Evolutionary conservation across 2,113 vertebrate genomes (phyloP).

Genomic region (Microcebus lehilahytsara): DNA sequence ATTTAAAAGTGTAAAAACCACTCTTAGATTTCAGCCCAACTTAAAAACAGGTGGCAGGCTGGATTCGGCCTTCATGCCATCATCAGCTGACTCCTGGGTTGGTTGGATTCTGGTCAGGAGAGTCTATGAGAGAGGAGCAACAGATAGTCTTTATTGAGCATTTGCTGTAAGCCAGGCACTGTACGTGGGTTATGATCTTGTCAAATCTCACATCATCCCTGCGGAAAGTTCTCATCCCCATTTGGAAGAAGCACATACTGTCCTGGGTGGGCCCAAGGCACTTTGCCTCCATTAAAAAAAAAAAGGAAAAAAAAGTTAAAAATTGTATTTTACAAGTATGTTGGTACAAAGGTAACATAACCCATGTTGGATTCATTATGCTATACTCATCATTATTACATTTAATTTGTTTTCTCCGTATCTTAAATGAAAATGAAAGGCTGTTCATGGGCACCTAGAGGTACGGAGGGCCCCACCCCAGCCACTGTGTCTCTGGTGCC

Average conservation of each 20-base stretch:
- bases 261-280: background rate
- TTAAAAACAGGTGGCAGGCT: background rate
- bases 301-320: background rate
- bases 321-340: too few species aligned
- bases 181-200: background rate
- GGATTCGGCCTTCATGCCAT: background rate
- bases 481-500: background rate
- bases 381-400: background rate
- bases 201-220: background rate
- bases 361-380: background rate
- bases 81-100: background rate
- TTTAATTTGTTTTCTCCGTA: background rate
- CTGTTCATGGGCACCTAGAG: background rate
- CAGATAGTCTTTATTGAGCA: background rate
- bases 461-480: too few species aligned
- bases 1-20: background rate
- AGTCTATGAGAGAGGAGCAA: rapidly evolving
- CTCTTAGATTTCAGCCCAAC: background rate
- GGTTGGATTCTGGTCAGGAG: background rate
- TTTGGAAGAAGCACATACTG: background rate
- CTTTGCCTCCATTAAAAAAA: background rate
- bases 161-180: background rate
- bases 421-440: background rate
- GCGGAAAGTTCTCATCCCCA: background rate
- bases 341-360: background rate